phyloP scores from a whole-genome alignment of 2,797 vertebrate genomes.

The Leontopithecus rosalia region DNA sequence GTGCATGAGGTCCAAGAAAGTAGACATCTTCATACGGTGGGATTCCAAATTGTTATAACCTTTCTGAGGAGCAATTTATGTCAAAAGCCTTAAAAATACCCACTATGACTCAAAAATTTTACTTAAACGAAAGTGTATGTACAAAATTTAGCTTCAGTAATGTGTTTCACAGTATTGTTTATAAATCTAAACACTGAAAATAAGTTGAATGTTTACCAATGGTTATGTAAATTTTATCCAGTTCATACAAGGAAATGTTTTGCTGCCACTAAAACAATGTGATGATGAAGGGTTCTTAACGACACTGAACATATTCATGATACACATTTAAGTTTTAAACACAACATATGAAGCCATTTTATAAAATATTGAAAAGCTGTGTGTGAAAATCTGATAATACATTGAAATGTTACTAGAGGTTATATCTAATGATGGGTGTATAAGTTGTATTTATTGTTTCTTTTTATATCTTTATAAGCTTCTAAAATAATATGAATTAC shows the following conservation, averaged over 20 bases:
- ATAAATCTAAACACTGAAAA: conserved; percentile 25
- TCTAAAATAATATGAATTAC: conserved; percentile 16
- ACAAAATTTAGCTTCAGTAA: conserved; percentile 26
- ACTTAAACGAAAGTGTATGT: background rate
- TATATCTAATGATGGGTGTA: background rate
- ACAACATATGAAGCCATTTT: background rate
- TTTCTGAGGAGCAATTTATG: conserved; percentile 38
- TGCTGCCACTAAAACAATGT: background rate
- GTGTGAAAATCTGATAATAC: background rate
- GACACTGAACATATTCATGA: background rate
- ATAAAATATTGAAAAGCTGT: background rate
- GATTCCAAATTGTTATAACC: conserved; percentile 14
- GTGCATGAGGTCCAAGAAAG: background rate
- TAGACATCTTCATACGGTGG: background rate
- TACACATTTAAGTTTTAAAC: conserved; percentile 28
- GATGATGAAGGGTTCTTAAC: background rate
- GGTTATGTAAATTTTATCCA: background rate
- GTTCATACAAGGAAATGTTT: background rate
- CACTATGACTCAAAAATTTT: background rate
- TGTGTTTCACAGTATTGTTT: conserved; percentile 31
- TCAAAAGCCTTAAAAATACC: background rate
- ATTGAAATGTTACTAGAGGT: background rate
- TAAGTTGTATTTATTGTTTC: background rate
- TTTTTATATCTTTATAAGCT: conserved; percentile 5
- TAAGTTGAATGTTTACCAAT: background rate